Percentiles rank a stretch among this genome's conserved stretches.
These are phyloP conservation scores for Sphyrna mokarran DNA, from an alignment of 2,113 vertebrate species.

Conservation along the genomic window DNA sequence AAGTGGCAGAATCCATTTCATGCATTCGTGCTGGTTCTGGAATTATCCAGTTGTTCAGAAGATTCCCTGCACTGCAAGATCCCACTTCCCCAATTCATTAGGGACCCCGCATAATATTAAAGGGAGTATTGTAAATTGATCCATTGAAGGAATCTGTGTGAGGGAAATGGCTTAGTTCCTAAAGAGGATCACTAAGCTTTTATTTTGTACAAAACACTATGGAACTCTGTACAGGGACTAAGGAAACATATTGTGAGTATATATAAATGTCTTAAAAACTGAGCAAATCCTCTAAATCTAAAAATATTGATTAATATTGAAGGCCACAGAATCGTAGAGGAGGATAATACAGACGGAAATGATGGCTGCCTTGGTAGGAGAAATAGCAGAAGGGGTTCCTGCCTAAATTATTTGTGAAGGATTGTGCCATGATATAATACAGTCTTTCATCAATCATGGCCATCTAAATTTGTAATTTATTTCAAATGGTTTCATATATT, in stretches of 20 bases:
- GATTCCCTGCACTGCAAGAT: background rate
- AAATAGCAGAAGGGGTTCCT: background rate
- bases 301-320: background rate
- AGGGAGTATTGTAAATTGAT: background rate
- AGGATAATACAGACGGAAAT: background rate
- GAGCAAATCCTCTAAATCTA: background rate
- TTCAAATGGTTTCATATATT: background rate
- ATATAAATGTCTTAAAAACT: background rate
- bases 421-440: background rate
- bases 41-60: background rate
- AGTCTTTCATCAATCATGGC: slow-evolving; percentile 2
- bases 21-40: background rate
- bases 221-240: background rate
- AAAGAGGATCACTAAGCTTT: background rate
- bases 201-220: background rate
- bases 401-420: slow-evolving; percentile 1
- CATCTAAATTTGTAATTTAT: background rate
- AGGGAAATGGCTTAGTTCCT: background rate
- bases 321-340: background rate
- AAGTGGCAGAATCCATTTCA: background rate
- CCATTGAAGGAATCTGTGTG: background rate
- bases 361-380: background rate
- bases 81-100: background rate
- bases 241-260: background rate
- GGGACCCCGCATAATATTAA: background rate